Evolutionary conservation across 2,797 vertebrate genomes (phyloP).

Genomic region (Oreochromis mossambicus): DNA sequence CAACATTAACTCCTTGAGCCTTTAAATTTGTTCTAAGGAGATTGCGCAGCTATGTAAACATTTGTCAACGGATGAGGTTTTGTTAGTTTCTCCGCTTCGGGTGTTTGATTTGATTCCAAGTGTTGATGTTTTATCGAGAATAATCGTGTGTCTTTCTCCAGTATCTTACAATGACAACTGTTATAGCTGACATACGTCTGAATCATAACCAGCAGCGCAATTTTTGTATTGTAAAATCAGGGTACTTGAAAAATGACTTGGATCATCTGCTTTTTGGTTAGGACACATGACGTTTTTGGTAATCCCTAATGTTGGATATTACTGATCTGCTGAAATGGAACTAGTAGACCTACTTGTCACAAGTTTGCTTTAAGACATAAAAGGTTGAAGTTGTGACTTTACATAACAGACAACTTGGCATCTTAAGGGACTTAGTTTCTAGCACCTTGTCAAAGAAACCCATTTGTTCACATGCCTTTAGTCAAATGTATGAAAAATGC

Average conservation of each 20-base stretch:
- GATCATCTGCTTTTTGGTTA: neutral
- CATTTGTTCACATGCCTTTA: neutral
- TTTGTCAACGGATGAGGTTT: neutral
- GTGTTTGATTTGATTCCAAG: neutral
- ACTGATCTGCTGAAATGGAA: neutral
- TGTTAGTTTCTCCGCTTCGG: neutral
- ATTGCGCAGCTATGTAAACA: neutral
- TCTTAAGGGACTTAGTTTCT: neutral
- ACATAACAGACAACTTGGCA: neutral
- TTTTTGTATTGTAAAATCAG: neutral
- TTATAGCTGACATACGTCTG: neutral
- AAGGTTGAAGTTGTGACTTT: neutral
- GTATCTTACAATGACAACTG: neutral
- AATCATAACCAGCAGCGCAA: fast-evolving
- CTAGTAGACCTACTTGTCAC: neutral
- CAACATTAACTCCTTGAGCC: neutral
- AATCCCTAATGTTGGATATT: neutral
- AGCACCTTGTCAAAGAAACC: neutral
- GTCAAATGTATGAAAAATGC: neutral
- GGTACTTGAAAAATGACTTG: neutral
- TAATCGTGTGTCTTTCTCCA: neutral
- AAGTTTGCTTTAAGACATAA: neutral
- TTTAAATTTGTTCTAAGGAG: constrained; percentile 12
- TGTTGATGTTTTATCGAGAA: neutral
- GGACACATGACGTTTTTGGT: neutral